Evolutionary conservation across 2,797 vertebrate species (phyloP).

Genomic region (Cirrhinus molitorella): DNA sequence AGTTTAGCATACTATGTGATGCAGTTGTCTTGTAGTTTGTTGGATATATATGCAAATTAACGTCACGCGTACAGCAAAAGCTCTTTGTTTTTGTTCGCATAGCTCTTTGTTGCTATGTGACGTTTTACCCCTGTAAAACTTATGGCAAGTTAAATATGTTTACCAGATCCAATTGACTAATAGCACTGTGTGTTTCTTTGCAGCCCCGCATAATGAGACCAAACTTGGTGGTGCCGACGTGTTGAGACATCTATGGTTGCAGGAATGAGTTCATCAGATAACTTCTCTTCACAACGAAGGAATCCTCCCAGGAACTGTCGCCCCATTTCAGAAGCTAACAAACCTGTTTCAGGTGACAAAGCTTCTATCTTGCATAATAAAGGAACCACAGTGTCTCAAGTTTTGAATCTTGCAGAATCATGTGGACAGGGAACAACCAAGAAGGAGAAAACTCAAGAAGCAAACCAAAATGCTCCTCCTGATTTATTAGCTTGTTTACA

Average conservation of each 20-base stretch:
- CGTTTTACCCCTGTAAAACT: no score
- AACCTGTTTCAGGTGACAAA: not conserved
- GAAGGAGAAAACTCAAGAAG: constrained; percentile 3
- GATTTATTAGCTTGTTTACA: not conserved
- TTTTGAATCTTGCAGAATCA: not conserved
- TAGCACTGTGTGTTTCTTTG: constrained; percentile 9
- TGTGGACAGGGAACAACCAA: not conserved
- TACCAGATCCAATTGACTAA: not conserved
- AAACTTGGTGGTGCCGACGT: constrained; percentile 23
- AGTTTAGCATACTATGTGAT: not conserved
- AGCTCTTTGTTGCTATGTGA: not conserved
- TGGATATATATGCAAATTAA: not conserved
- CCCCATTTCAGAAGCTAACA: not conserved
- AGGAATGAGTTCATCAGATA: constrained; percentile 45
- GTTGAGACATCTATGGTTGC: constrained; percentile 7
- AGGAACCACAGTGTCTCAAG: no score
- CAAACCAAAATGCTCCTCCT: not conserved
- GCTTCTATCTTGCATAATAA: not conserved
- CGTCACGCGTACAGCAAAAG: not conserved
- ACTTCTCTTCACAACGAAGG: not conserved
- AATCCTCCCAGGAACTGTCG: not conserved
- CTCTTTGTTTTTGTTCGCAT: not conserved
- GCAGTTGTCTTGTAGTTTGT: not conserved
- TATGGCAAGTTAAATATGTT: not conserved
- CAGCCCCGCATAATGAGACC: constrained; percentile 1